Base-by-base conservation (phyloP, 2,888 invertebrate genomes). In the Exephanes ischioxanthus region DNA sequence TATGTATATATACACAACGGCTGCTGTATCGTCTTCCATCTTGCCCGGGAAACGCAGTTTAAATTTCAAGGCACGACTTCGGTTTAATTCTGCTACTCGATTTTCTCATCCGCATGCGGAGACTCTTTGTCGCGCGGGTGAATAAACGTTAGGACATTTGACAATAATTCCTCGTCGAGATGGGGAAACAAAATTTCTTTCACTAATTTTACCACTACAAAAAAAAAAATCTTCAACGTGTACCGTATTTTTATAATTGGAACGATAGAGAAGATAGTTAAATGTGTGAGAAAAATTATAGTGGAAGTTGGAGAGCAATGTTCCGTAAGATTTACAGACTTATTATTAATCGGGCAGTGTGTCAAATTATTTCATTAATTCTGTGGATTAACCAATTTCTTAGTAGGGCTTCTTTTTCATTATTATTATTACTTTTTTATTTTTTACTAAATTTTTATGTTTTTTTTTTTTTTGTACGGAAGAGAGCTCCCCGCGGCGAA, bases 11-110 rank as follows among this genome's bases (percentile, higher is more conserved):
- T 16, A 48, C 45, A 16, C 4, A 48, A 48, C 1, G 16, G 45
- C 45, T 26, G 41, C 63, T 63, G 61, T 48, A 45, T 75, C 75
- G 61, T 75, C 63, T 75, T 33, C 22, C 61, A 67, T 19, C 41
- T 67, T 22, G 19, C 45, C 11, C 14, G 41, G 22, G 5, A 22
- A 19, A 45, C 22, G 41, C 45, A 2, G 61, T 61, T 73, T 61
- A 73, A 58, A 26, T 45, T 48, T 45, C 19, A 16, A 58, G 58
- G 33, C 37, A 41, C 58, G 22, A 72, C 72, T 37, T 16, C 45
- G 45, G 16, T 48, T 48, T 16, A 16, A 48, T 48, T 48, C 16
- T 16, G 16, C 14, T 16, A 11, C 9, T 41, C 41, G 11, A 41
- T 11, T 41, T 41, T 41, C 2, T 3, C 2, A 11, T 41, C 41